Base-by-base conservation (phyloP, 1,140 invertebrate species). In the Caerostris darwini region DNA sequence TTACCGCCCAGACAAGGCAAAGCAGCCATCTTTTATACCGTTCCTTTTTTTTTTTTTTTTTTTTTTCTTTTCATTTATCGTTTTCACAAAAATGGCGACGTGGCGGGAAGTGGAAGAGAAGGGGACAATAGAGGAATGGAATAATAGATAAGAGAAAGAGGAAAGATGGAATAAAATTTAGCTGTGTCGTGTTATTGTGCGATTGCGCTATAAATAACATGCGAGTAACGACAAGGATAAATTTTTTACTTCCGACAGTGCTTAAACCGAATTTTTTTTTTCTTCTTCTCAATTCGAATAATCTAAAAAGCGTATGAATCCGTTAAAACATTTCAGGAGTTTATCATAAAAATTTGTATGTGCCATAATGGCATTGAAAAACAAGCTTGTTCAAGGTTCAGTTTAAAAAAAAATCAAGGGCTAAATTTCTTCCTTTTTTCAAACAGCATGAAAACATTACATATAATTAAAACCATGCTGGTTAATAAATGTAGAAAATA, bases 171-270 rank as follows among this genome's bases (percentile, higher is more conserved):
- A 92, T 92, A 92, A 92, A 85, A 92, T 92, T 83, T 64, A 92
- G 53, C 34, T 34, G 34, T 34, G 34, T 92, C 91, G 54, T 92
- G 91, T 92, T 92, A 92, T 92, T 69, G 82, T 92, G 81, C 69
- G 91, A 92, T 92, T 92, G 82, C 61, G 61, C 17, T 82, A 92
- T 92, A 92, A 92, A 92, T 92, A 92, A 92, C 85, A 86, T 67
- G 61, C 50, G 58, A 19, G 61, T 58, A 92, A 92, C n/a, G 91
- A 85, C 81, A 86, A 34, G n/a, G 82, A 92, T 64, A 92, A 17
- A 92, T 85, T 64, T 34, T 86, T 83, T 83, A 83, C 56, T 83
- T 83, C 54, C 81, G 53, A 6, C 10, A 71, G 5, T 71, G 3
- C 7, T 50, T 34, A 3, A 71, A 71, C 4, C 14, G n/a, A 67